Percentiles rank a stretch among this genome's conserved stretches.
phyloP scores from a whole-genome alignment of 2,113 vertebrate genomes.

The Arothron firmamentum region DNA sequence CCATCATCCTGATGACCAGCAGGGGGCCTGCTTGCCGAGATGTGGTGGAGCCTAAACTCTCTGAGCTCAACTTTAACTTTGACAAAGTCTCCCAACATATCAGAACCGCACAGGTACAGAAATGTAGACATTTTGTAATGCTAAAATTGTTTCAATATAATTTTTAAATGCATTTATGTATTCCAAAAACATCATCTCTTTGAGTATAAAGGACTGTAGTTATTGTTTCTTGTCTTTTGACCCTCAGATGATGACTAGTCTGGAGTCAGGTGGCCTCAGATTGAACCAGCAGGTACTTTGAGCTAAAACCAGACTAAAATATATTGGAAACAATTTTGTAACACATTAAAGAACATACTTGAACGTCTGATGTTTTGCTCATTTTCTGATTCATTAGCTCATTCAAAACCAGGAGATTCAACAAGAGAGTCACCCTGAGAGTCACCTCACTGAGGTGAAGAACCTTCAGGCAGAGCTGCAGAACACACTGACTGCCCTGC shows the following conservation, averaged over 20 bases:
- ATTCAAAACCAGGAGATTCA: conserved; percentile 36
- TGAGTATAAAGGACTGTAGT: not conserved
- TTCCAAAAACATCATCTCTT: too few relatives aligned
- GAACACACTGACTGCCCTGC: conserved; percentile 75
- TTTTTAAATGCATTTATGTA: too few relatives aligned
- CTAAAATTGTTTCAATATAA: not conserved
- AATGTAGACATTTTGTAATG: not conserved
- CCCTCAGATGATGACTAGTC: conserved; percentile 77
- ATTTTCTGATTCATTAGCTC: conserved; percentile 27
- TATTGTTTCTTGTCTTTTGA: conserved; percentile 12
- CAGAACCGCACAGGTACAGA: conserved; percentile 81
- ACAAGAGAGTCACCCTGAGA: conserved; percentile 21
- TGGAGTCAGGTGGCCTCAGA: conserved; percentile 64
- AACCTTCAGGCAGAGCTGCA: conserved; percentile 80
- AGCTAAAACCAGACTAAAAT: not conserved
- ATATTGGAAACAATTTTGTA: not conserved
- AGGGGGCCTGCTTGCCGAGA: conserved; percentile 83
- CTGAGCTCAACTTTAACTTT: conserved; percentile 90
- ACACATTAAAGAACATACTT: not conserved
- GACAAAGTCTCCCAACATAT: conserved; percentile 95
- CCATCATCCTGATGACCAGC: conserved; percentile 84
- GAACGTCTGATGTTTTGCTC: not conserved
- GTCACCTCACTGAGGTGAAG: conserved; percentile 62
- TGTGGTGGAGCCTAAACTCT: conserved; percentile 89
- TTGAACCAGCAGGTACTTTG: conserved; percentile 32